phyloP scores from a whole-genome alignment of 2,113 vertebrate genomes.

The Glareola pratincola region DNA sequence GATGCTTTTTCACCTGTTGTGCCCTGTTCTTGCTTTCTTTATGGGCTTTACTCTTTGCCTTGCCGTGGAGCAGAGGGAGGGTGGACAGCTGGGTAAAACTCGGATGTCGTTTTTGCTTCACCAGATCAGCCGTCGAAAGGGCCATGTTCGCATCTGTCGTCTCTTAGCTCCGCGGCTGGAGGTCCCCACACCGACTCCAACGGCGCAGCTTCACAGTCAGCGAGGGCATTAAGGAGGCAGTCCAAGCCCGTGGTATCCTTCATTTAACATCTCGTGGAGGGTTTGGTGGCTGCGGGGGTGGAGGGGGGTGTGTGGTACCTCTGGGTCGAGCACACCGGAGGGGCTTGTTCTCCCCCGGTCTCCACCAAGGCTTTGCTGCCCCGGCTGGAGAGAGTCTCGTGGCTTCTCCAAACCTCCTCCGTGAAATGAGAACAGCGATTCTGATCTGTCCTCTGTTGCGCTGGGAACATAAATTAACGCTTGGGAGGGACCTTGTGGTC shows the following conservation, averaged over 20 bases:
- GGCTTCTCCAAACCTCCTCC: background rate
- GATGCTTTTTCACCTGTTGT: background rate
- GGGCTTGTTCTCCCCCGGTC: background rate
- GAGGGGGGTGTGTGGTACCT: background rate
- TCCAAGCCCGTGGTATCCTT: slow-evolving; percentile 85
- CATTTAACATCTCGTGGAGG: background rate
- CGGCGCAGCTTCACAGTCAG: slow-evolving; percentile 37
- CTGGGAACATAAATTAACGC: background rate
- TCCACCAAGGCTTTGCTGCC: background rate
- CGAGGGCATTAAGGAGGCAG: slow-evolving; percentile 75
- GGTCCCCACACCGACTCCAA: slow-evolving; percentile 68
- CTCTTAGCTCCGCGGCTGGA: slow-evolving; percentile 73
- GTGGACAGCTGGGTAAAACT: background rate
- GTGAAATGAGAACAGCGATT: background rate
- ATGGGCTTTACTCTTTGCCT: background rate
- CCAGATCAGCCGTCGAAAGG: slow-evolving; percentile 82
- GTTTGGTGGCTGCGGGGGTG: background rate
- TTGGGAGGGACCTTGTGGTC: background rate
- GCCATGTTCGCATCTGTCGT: slow-evolving; percentile 80
- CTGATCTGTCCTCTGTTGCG: background rate
- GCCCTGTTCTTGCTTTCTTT: background rate
- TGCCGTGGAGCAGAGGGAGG: background rate
- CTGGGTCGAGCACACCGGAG: rapidly evolving
- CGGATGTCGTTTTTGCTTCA: background rate
- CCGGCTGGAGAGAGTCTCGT: rapidly evolving